Percentiles rank a stretch among this genome's conserved stretches.
phyloP scores from a whole-genome alignment of 2,113 vertebrate species.

The Caloenas nicobarica region DNA sequence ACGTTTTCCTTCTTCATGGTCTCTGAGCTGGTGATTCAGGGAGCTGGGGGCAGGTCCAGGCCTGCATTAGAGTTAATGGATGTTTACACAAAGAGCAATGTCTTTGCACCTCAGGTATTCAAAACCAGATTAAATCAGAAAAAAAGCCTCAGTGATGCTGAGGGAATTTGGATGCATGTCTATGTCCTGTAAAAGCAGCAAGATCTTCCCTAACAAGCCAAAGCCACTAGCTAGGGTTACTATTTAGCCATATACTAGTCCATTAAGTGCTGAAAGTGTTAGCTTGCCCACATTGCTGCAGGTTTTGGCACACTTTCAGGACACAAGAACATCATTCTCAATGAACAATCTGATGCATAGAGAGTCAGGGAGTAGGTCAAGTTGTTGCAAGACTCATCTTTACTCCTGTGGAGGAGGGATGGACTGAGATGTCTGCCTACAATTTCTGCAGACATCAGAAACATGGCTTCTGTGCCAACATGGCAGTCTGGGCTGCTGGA shows the following conservation, averaged over 20 bases:
- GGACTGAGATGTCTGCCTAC: not conserved
- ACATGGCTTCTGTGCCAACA: accelerated
- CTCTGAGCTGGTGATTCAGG: not conserved
- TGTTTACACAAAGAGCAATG: conserved; percentile 34
- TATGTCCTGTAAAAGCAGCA: not conserved
- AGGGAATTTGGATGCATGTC: not conserved
- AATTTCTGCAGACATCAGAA: not conserved
- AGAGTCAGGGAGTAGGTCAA: not conserved
- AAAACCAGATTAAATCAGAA: conserved; percentile 9
- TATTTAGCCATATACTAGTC: not conserved
- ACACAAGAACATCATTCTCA: not conserved
- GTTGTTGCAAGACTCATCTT: not conserved
- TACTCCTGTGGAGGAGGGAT: not conserved
- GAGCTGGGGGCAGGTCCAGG: conserved; percentile 13
- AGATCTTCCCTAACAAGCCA: not conserved
- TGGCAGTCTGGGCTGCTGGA: accelerated
- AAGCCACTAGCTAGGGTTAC: not conserved
- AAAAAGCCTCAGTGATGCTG: not conserved
- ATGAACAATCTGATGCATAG: not conserved
- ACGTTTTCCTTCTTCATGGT: conserved; percentile 14
- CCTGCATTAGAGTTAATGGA: conserved; percentile 38
- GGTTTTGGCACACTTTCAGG: not conserved
- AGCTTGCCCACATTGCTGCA: not conserved
- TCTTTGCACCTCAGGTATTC: conserved; percentile 41
- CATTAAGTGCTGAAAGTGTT: not conserved